These are phyloP conservation scores for Achlya flavicornis DNA, from an alignment of 2,888 invertebrate genomes.

Conservation along the genomic window DNA sequence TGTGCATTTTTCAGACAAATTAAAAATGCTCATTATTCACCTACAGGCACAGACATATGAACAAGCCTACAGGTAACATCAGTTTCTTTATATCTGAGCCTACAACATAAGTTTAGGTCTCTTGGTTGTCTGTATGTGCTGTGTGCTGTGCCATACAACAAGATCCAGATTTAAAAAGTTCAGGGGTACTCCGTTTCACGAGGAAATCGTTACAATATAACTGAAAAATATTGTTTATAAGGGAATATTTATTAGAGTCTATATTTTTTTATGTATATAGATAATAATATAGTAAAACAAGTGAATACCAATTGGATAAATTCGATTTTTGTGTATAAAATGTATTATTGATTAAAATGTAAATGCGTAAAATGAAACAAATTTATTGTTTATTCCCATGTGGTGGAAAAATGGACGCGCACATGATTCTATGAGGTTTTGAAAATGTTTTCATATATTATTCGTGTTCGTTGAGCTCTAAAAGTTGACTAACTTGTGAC, in stretches of 20 bases:
- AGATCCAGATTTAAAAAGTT: no score
- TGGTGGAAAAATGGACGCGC: constrained; percentile 81
- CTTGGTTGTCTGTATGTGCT: no score
- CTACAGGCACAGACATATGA: no score
- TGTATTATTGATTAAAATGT: constrained; percentile 8
- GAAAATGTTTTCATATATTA: constrained; percentile 66
- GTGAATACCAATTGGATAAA: neutral
- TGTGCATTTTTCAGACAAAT: no score
- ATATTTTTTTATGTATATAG: neutral
- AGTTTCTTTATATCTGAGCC: no score
- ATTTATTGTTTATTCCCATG: constrained; percentile 77
- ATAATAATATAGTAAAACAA: neutral
- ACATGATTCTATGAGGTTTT: constrained; percentile 72
- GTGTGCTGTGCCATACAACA: no score
- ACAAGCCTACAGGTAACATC: no score
- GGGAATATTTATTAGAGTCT: no score
- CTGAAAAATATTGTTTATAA: neutral
- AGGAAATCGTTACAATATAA: neutral
- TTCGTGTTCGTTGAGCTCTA: constrained; percentile 53
- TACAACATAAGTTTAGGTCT: no score
- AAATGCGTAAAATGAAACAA: constrained; percentile 41
- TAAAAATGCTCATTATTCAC: no score
- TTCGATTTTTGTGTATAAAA: neutral
- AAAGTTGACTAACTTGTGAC: constrained; percentile 49
- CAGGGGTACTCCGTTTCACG: neutral